Base-by-base conservation (phyloP, 2,888 invertebrate genomes). In the Papilio protenor region DNA sequence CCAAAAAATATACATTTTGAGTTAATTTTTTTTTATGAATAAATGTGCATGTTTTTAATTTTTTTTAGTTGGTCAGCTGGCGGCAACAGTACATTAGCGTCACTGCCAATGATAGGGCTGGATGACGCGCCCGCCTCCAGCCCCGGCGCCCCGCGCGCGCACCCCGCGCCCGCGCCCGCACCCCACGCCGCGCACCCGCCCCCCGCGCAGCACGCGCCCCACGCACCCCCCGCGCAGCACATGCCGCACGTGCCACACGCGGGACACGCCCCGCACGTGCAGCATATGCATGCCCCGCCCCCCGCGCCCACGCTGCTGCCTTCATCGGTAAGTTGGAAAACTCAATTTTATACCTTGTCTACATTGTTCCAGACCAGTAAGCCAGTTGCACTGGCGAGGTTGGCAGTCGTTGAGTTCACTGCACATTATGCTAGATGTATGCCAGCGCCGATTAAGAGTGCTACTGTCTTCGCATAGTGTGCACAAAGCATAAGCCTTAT, bases 31-130 rank as follows among this genome's bases (percentile, higher is more conserved):
- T n/a, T n/a, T n/a, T n/a, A n/a, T n/a, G n/a, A n/a, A n/a, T n/a
- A n/a, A n/a, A n/a, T n/a, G 47, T 47, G 47, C 74, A 14, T 52
- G 14, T 57, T 64, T 64, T 49, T 69, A 14, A n/a, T 12, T 55
- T 23, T 18, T 82, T 72, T 0, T 86, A 96, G 96, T 80, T 96
- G 96, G 95, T 96, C 96, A 82, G 96, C 95, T 81, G 96, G 96
- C 82, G 95, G 96, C 71, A 96, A 96, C 89, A 96, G 97, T 82
- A 96, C 97, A 12, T 93, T 97, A 81, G 97, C 97, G 82, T 97
- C 96, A 83, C 94, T 97, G 81, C 97, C 97, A 10, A 96, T 97
- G 96, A 97, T 97, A 82, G 96, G 97, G 69, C 91, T 96, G 79
- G 97, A 97, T 83, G 85, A 92, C 80, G 80, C 88, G 14, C 87